Evolutionary conservation across 1,140 invertebrate genomes (phyloP), one percentile per base, ranked within the genome.

Genomic region (Bathynomus jamesi): DNA sequence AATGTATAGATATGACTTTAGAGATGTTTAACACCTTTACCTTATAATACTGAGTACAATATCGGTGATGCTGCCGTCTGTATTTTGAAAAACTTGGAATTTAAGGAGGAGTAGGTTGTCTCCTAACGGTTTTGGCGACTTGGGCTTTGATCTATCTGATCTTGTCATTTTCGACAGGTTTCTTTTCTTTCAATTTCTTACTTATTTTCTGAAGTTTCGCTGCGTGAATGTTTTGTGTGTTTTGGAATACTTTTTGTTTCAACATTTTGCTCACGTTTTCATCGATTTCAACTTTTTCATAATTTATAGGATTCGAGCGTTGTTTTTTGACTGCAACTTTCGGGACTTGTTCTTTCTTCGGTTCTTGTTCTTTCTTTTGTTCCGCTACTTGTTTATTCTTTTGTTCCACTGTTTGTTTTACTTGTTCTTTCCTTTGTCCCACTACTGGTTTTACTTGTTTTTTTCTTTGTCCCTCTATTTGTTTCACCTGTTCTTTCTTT

Each of bases 201-300:
- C n/a, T n/a, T n/a, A n/a, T n/a, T n/a, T n/a, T n/a, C n/a, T n/a
- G n/a, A n/a, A n/a, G n/a, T n/a, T n/a, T n/a, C n/a, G n/a, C n/a
- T n/a, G n/a, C n/a, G n/a, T n/a, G n/a, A n/a, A n/a, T n/a, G n/a
- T n/a, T n/a, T n/a, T n/a, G n/a, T n/a, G n/a, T n/a, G n/a, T n/a
- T n/a, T n/a, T n/a, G n/a, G n/a, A n/a, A n/a, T n/a, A n/a, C 5
- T 21, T 53, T 53, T 2, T 53, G 5, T 53, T 11, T 21, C 5
- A 53, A 53, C 40, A 53, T 53, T 53, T 53, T 53, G n/a, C n/a
- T n/a, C n/a, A n/a, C n/a, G n/a, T n/a, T 53, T 53, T 53, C 40
- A 17, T 53, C 40, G 21, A 2, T 3, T 53, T 53, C 40, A 53
- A 21, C 5, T 53, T 53, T 53, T 53, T 53, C 40, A 53, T 3